Conservation (phyloP, 2,888 invertebrate genomes). For the Geophilus truncorum region DNA sequence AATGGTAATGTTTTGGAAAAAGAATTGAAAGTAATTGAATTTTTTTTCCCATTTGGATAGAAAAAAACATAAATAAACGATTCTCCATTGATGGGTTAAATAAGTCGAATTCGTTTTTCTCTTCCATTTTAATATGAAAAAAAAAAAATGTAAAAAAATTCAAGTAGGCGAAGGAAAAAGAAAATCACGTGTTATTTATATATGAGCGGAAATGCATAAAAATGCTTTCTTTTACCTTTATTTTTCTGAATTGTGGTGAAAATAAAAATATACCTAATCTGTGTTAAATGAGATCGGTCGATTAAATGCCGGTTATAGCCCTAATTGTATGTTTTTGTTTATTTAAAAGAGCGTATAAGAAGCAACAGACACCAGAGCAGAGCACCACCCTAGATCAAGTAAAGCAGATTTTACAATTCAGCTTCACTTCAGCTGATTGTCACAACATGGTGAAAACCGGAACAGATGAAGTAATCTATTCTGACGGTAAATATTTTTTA, state of each 20-base stretch:
- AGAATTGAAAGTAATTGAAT: not conserved
- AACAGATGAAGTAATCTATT: not conserved
- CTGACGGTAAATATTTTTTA: too few species aligned
- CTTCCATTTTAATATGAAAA: not conserved
- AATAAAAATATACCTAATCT: not conserved
- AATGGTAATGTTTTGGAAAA: not conserved
- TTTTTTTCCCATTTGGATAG: not conserved
- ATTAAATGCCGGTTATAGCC: not conserved
- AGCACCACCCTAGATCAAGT: too few species aligned
- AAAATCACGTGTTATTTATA: not conserved
- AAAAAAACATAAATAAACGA: not conserved
- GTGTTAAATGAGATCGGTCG: not conserved
- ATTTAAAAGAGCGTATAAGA: not conserved
- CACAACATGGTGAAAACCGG: not conserved
- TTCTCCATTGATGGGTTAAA: not conserved
- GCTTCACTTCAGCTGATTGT: not conserved
- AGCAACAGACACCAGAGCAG: not conserved
- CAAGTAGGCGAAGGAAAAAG: not conserved
- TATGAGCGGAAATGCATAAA: not conserved
- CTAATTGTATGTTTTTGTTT: too few species aligned
- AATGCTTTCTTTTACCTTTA: too few species aligned
- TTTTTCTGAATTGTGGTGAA: not conserved
- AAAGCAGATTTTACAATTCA: too few species aligned
- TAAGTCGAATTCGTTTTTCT: not conserved
- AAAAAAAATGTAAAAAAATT: not conserved